Evolutionary conservation across 2,113 vertebrate genomes (phyloP).

Genomic region (Anser brachyrhynchus): DNA sequence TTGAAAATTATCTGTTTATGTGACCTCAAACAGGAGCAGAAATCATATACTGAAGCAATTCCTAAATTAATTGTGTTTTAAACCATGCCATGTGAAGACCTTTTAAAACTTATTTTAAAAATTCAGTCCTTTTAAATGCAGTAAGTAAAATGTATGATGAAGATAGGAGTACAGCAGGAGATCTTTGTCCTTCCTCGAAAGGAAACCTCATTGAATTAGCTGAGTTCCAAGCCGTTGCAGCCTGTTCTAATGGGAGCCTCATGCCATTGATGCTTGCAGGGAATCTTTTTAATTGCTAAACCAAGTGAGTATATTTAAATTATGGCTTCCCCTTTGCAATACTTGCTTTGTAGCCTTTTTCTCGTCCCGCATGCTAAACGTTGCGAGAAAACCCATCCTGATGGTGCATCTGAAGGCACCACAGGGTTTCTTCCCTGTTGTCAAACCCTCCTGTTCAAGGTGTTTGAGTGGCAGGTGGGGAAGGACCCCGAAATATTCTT

Average conservation of each 20-base stretch:
- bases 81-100: neutral
- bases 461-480: neutral
- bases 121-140: neutral
- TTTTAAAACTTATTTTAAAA: neutral
- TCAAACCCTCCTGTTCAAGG: neutral
- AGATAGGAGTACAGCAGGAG: neutral
- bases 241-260: neutral
- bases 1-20: neutral
- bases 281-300: neutral
- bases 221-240: neutral
- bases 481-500: neutral
- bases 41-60: neutral
- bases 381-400: neutral
- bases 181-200: constrained; percentile 5
- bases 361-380: neutral
- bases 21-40: neutral
- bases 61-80: neutral
- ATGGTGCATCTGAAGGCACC: neutral
- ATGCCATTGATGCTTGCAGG: neutral
- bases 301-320: neutral
- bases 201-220: neutral
- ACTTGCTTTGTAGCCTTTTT: neutral
- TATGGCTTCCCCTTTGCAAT: neutral
- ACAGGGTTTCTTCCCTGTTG: neutral
- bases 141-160: neutral